Conservation (phyloP, 2,888 invertebrate species). For the Drosophila eohydei region DNA sequence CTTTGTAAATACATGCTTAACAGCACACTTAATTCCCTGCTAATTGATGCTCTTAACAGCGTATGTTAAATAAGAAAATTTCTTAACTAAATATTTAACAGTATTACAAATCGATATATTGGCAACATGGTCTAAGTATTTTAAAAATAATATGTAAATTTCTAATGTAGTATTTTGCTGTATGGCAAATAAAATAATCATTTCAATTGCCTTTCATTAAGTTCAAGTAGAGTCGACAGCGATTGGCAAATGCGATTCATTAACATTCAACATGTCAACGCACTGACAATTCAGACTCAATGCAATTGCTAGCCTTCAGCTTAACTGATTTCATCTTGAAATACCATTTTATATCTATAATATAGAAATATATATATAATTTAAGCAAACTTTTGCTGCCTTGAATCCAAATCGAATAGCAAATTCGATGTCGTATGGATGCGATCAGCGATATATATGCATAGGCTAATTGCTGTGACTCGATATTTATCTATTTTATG, state of each 20-base stretch:
- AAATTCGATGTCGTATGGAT: conserved; percentile 53
- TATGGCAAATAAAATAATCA: conserved; percentile 4
- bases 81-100: no score
- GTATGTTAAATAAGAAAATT: no score
- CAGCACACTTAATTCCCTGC: no score
- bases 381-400: conserved; percentile 48
- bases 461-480: conserved; percentile 58
- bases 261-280: conserved; percentile 74
- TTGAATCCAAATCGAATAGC: conserved; percentile 46
- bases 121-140: no score
- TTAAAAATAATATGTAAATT: no score
- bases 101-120: no score
- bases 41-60: no score
- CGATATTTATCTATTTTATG: conserved; percentile 36
- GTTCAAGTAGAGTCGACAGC: conserved; percentile 39
- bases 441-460: conserved; percentile 61
- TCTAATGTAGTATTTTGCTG: background rate
- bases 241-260: conserved; percentile 47
- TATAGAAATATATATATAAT: conserved; percentile 32
- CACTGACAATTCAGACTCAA: conserved; percentile 55
- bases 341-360: conserved; percentile 50
- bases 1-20: no score
- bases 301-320: conserved; percentile 65
- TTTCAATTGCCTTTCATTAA: conserved; percentile 40
- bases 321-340: conserved; percentile 72